A percentile compares a stretch with the other conserved stretches of the same genome.
These are phyloP conservation scores for Trachelus troglodyta DNA, from an alignment of 2,888 invertebrate species.

Conservation along the genomic window DNA sequence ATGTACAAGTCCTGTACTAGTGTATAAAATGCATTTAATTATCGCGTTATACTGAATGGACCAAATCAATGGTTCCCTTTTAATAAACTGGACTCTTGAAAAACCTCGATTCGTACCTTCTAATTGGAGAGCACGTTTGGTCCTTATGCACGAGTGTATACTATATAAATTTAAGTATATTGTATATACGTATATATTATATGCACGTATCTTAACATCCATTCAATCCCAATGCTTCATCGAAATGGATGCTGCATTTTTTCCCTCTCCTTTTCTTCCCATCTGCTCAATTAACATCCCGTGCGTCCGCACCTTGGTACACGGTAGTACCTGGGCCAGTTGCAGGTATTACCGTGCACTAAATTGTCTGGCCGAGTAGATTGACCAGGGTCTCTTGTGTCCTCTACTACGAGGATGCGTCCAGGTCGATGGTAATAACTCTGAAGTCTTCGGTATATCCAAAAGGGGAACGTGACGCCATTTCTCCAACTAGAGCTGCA, in stretches of 20 bases:
- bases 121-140: neutral
- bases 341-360: neutral
- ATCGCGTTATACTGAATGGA: constrained; percentile 50
- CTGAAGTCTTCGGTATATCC: constrained; percentile 44
- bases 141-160: neutral
- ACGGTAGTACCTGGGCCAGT: neutral
- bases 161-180: neutral
- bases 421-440: constrained; percentile 41
- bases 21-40: constrained; percentile 60
- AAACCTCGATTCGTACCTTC: constrained; percentile 54
- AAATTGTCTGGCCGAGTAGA: neutral
- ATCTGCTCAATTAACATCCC: constrained; percentile 12
- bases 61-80: constrained; percentile 58
- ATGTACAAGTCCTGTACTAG: constrained; percentile 40
- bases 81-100: constrained; percentile 30
- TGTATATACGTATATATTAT: neutral
- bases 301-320: neutral
- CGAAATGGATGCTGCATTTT: constrained; percentile 24
- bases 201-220: neutral
- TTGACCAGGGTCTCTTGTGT: neutral
- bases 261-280: neutral
- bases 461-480: constrained; percentile 31
- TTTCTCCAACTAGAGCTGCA: constrained; percentile 25
- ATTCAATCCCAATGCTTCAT: constrained; percentile 24
- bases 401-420: constrained; percentile 23